Conservation (phyloP, 2,888 invertebrate genomes). For the Didymodactylos carnosus region DNA sequence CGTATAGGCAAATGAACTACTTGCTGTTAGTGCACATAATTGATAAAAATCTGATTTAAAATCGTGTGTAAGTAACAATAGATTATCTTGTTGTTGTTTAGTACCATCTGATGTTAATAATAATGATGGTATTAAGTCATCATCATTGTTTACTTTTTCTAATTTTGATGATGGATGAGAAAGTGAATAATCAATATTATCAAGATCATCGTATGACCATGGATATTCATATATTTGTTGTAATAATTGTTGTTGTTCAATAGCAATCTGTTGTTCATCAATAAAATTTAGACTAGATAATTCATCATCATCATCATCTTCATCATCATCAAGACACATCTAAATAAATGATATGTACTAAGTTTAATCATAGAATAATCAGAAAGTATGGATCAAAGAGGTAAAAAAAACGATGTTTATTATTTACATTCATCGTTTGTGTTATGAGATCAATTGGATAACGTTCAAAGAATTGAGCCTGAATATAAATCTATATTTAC, state of each 20-base stretch:
- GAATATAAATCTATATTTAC: too few relatives aligned
- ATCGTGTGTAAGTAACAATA: neutral
- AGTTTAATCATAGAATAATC: too few relatives aligned
- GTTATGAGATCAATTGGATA: too few relatives aligned
- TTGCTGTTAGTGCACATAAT: neutral
- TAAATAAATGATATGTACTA: too few relatives aligned
- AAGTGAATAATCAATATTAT: neutral
- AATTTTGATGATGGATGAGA: neutral
- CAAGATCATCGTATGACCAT: neutral
- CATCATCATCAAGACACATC: too few relatives aligned
- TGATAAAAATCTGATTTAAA: neutral
- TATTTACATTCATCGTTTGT: too few relatives aligned
- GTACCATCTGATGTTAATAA: neutral
- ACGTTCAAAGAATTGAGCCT: too few relatives aligned
- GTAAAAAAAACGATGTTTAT: too few relatives aligned
- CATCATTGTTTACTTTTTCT: too few relatives aligned
- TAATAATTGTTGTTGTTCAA: neutral
- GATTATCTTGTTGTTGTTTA: too few relatives aligned
- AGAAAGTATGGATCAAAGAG: too few relatives aligned
- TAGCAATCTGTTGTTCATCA: neutral
- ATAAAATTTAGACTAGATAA: neutral
- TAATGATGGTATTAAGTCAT: neutral
- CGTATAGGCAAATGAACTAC: neutral
- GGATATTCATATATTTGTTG: neutral
- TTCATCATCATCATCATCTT: neutral